phyloP scores from a whole-genome alignment of 1,140 invertebrate genomes.

The Lepidurus packardi region DNA sequence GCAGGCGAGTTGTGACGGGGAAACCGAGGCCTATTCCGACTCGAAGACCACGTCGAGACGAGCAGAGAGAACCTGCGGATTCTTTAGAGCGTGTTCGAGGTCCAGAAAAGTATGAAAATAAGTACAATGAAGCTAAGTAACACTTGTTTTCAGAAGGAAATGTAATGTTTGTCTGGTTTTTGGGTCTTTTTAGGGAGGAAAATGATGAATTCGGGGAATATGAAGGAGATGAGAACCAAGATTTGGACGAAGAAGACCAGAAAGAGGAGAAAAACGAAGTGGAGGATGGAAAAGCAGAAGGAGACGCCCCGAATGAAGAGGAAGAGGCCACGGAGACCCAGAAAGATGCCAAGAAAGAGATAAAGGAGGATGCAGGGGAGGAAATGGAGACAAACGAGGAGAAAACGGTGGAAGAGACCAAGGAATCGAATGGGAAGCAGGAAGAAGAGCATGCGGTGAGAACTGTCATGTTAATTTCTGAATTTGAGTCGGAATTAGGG shows the following conservation, averaged over 20 bases:
- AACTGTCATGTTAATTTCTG: too few relatives aligned
- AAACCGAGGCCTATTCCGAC: background rate
- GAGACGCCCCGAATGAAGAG: background rate
- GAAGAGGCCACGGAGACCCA: background rate
- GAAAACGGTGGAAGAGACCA: background rate
- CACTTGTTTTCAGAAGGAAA: background rate
- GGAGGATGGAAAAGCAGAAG: background rate
- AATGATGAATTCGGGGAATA: background rate
- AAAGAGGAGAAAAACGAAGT: background rate
- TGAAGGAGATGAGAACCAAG: conserved; percentile 9
- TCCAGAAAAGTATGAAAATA: too few relatives aligned
- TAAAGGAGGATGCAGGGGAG: background rate
- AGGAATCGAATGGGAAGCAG: background rate
- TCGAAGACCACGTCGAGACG: background rate
- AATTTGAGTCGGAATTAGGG: too few relatives aligned
- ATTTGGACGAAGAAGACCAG: conserved; percentile 6
- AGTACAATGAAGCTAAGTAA: too few relatives aligned
- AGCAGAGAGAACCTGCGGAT: background rate
- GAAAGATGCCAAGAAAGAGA: background rate
- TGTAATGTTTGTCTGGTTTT: background rate
- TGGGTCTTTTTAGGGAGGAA: background rate
- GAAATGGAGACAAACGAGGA: background rate
- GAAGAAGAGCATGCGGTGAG: background rate
- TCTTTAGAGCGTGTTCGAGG: too few relatives aligned
- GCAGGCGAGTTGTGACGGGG: background rate